Conservation (phyloP, 2,797 vertebrate genomes). For the Rhincodon typus region DNA sequence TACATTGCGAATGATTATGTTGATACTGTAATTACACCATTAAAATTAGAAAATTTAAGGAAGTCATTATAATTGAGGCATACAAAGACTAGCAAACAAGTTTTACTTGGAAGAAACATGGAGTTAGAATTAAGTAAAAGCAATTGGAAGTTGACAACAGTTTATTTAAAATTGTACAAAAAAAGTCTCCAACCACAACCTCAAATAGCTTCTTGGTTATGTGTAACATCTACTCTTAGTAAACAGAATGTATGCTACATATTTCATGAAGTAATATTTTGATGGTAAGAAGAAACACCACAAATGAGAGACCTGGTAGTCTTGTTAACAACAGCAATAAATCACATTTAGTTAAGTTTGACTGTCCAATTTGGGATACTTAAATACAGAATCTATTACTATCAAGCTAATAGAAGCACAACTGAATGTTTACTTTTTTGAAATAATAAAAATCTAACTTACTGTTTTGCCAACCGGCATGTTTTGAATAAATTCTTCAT, state of each 20-base stretch:
- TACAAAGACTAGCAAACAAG: neutral
- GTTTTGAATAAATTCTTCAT: conserved; percentile 97
- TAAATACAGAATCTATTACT: neutral
- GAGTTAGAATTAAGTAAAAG: neutral
- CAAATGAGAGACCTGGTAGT: neutral
- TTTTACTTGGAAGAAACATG: neutral
- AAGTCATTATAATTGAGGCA: neutral
- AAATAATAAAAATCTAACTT: conserved; percentile 49
- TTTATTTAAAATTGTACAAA: neutral
- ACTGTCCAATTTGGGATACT: no score
- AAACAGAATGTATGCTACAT: neutral
- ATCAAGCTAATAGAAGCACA: neutral
- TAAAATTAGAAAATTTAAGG: neutral
- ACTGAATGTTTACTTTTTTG: neutral
- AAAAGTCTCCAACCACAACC: no score
- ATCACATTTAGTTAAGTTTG: neutral
- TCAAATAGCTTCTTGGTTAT: neutral
- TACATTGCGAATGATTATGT: neutral
- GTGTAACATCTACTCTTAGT: neutral
- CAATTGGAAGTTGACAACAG: neutral
- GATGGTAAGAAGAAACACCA: neutral
- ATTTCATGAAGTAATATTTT: neutral
- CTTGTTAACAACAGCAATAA: neutral
- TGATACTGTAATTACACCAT: neutral
- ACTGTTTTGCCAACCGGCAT: conserved; percentile 86